A percentile compares a stretch with the other conserved stretches of the same genome.
phyloP scores from a whole-genome alignment of 2,888 invertebrate species.

The Cryptocheilus praepositus region DNA sequence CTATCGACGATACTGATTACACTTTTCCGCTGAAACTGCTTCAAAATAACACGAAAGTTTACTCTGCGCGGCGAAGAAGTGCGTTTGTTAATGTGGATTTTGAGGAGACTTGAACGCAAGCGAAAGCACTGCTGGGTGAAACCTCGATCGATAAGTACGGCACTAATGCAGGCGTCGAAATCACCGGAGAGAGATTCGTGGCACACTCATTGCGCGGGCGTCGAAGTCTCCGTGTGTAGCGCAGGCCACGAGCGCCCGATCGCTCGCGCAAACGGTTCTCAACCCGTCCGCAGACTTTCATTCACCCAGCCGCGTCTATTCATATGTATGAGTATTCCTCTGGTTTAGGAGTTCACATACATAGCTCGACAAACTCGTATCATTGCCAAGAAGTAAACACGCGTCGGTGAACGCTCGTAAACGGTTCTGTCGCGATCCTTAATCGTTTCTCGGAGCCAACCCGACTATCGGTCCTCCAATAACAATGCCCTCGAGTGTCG shows the following conservation, averaged over 20 bases:
- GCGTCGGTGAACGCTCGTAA: not conserved
- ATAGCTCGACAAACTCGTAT: not conserved
- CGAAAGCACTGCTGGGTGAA: too few species aligned
- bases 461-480: too few species aligned
- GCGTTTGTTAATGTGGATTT: slow-evolving; percentile 4
- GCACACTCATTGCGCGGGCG: slow-evolving; percentile 28
- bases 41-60: too few species aligned
- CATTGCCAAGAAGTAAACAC: slow-evolving; percentile 20
- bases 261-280: slow-evolving; percentile 53
- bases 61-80: too few species aligned
- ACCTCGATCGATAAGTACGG: too few species aligned
- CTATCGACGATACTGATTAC: too few species aligned
- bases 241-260: slow-evolving; percentile 40
- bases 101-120: slow-evolving; percentile 17
- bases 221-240: slow-evolving; percentile 50
- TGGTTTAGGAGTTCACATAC: not conserved
- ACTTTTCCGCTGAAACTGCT: too few species aligned
- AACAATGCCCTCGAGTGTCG: not conserved
- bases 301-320: slow-evolving; percentile 48
- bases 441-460: too few species aligned
- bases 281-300: slow-evolving; percentile 61
- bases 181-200: slow-evolving; percentile 23
- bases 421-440: too few species aligned
- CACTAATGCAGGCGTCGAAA: not conserved
- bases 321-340: too few species aligned